Conservation (phyloP, 2,888 invertebrate species). For the Formica aserva region DNA sequence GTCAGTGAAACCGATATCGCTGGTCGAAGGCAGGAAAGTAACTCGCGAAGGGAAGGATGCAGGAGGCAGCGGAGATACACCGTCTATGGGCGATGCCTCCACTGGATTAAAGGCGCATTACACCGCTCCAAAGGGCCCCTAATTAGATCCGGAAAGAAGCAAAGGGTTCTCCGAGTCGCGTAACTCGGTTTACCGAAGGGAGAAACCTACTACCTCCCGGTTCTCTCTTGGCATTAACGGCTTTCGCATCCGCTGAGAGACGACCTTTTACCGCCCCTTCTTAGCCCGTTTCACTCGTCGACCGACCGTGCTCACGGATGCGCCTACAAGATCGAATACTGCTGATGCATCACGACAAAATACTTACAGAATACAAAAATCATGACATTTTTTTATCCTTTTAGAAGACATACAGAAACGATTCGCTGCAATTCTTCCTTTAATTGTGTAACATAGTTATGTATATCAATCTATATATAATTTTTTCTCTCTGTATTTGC, state of each 20-base stretch:
- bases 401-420: constrained; percentile 6
- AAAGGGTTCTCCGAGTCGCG: constrained; percentile 84
- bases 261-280: constrained; percentile 77
- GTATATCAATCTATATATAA: not conserved
- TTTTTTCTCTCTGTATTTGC: not conserved
- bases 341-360: constrained; percentile 48
- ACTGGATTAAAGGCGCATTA: constrained; percentile 84
- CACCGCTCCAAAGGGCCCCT: constrained; percentile 82
- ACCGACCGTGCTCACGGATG: constrained; percentile 50
- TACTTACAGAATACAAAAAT: constrained; percentile 48
- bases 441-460: not conserved
- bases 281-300: constrained; percentile 44
- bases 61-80: constrained; percentile 37
- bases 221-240: constrained; percentile 79
- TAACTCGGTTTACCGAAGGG: constrained; percentile 83
- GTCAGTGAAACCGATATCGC: constrained; percentile 68
- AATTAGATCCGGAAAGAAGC: constrained; percentile 85
- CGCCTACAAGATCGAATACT: constrained; percentile 58
- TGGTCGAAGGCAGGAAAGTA: constrained; percentile 76
- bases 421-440: not conserved
- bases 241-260: constrained; percentile 81
- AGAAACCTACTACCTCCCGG: constrained; percentile 72
- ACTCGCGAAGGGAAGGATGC: constrained; percentile 59
- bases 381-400: constrained; percentile 15
- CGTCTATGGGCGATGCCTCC: constrained; percentile 74